Percentiles rank a stretch among this genome's conserved stretches.
phyloP scores from a whole-genome alignment of 1,140 invertebrate genomes.

The Heliothis virescens region DNA sequence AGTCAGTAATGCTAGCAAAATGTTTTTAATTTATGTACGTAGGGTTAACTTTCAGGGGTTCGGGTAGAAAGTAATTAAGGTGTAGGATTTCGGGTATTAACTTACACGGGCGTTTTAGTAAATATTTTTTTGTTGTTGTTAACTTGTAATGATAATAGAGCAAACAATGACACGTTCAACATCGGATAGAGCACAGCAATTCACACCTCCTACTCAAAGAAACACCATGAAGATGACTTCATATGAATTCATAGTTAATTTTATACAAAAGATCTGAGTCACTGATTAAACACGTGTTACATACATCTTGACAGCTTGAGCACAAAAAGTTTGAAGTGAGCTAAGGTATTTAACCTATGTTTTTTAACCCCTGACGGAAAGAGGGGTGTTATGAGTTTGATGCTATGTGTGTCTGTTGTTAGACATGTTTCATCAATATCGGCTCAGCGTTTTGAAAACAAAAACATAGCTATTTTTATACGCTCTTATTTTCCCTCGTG shows the following conservation, averaged over 20 bases:
- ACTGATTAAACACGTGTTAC: not conserved
- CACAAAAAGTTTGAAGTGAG: not conserved
- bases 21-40: not conserved
- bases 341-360: not conserved
- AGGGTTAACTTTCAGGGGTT: not conserved
- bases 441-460: too few relatives aligned
- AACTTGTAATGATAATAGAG: too few relatives aligned
- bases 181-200: not conserved
- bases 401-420: too few relatives aligned
- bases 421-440: too few relatives aligned
- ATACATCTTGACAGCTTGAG: not conserved
- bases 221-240: constrained; percentile 5
- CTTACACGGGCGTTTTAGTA: too few relatives aligned
- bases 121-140: too few relatives aligned
- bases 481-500: too few relatives aligned
- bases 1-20: not conserved
- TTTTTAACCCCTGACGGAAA: not conserved
- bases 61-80: not conserved
- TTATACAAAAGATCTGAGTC: constrained; percentile 1
- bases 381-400: too few relatives aligned
- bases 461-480: too few relatives aligned
- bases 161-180: too few relatives aligned
- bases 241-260: constrained; percentile 11
- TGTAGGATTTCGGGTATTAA: not conserved
- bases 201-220: not conserved